Conservation (phyloP, 2,797 vertebrate genomes). For the Centropyge bicolor region DNA sequence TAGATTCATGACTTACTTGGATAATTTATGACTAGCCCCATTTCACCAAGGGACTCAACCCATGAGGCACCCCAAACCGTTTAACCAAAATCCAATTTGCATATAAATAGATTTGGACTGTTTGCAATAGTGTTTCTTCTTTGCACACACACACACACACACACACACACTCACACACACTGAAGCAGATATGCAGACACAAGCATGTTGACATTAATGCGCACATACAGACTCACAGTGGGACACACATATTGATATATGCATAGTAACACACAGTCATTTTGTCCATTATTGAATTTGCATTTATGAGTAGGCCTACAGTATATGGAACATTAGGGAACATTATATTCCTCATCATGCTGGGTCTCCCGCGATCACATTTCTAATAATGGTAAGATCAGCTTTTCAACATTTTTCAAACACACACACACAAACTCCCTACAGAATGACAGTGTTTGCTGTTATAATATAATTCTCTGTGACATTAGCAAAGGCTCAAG, state of each 20-base stretch:
- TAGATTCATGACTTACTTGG: conserved; percentile 90
- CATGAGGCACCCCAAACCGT: conserved; percentile 78
- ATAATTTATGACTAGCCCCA: conserved; percentile 91
- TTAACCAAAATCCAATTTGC: conserved; percentile 92
- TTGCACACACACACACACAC: conserved; percentile 21
- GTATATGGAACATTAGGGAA: conserved; percentile 60
- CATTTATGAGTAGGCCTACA: conserved; percentile 63
- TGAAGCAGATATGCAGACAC: conserved; percentile 30
- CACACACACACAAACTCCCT: conserved; percentile 8
- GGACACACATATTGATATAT: conserved; percentile 31
- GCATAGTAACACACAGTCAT: conserved; percentile 37
- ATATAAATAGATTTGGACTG: conserved; percentile 95
- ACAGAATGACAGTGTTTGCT: conserved; percentile 32
- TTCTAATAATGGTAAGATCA: conserved; percentile 49
- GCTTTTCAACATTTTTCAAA: conserved; percentile 45
- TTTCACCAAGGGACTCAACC: conserved; percentile 85
- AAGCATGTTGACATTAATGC: conserved; percentile 4
- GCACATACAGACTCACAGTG: conserved; percentile 6
- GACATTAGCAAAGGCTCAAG: conserved; percentile 23
- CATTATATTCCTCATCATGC: conserved; percentile 64
- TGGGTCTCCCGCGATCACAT: conserved; percentile 39
- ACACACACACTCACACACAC: conserved; percentile 7
- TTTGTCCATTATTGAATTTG: conserved; percentile 67
- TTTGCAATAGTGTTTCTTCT: conserved; percentile 85
- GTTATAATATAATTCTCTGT: conserved; percentile 17